These are phyloP conservation scores for Periophthalmus magnuspinnatus DNA, from an alignment of 2,797 vertebrate species.

Conservation along the genomic window DNA sequence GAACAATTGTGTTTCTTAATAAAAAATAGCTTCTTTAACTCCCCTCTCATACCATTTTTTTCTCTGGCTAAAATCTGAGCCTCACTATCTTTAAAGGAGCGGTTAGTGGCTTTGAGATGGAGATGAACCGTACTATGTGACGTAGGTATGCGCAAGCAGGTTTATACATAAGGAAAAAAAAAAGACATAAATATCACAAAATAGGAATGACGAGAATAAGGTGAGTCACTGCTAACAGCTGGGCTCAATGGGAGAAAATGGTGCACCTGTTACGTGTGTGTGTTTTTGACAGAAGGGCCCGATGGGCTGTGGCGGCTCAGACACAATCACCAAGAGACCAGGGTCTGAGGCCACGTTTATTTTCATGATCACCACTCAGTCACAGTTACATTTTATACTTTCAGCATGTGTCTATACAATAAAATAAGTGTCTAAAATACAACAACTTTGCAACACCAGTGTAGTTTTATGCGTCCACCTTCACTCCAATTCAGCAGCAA, in stretches of 20 bases:
- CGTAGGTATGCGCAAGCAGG: background rate
- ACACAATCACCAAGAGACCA: constrained; percentile 47
- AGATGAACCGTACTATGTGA: background rate
- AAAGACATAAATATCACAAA: constrained; percentile 18
- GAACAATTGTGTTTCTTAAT: too few species aligned
- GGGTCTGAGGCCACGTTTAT: constrained; percentile 22
- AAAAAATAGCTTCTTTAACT: too few species aligned
- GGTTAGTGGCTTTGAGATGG: too few species aligned
- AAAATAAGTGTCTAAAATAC: too few species aligned
- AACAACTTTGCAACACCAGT: too few species aligned
- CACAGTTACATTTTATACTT: background rate
- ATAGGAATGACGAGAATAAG: constrained; percentile 25
- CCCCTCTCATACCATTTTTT: too few species aligned
- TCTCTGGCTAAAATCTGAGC: too few species aligned
- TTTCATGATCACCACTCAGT: background rate
- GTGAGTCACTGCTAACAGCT: constrained; percentile 42
- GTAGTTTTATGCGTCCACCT: background rate
- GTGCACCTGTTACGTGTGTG: constrained; percentile 55
- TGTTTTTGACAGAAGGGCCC: constrained; percentile 69
- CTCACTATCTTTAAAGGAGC: too few species aligned
- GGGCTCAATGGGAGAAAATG: constrained; percentile 23
- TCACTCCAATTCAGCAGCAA: background rate
- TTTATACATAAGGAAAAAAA: constrained; percentile 15
- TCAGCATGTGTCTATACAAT: background rate
- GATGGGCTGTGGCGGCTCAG: constrained; percentile 49